These are phyloP conservation scores for Picathartes gymnocephalus DNA, from an alignment of 2,113 vertebrate genomes.

Conservation along the genomic window DNA sequence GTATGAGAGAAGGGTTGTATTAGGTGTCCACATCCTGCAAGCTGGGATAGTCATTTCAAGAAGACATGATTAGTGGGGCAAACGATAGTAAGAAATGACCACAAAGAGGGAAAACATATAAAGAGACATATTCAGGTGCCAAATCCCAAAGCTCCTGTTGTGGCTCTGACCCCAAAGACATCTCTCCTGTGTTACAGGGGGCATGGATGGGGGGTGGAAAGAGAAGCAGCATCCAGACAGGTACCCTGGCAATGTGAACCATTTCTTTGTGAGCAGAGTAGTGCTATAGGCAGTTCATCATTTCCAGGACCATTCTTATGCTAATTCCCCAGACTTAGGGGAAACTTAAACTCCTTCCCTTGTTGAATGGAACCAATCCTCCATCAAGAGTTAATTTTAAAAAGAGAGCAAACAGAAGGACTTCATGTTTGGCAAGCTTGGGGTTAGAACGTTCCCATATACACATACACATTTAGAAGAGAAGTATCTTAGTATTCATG, in stretches of 20 bases:
- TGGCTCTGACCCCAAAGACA: background rate
- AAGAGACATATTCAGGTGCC: background rate
- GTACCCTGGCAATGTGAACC: background rate
- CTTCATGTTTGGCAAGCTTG: conserved; percentile 62
- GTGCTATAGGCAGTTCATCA: conserved; percentile 43
- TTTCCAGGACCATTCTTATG: conserved; percentile 50
- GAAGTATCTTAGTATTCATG: conserved; percentile 63
- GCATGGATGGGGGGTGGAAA: background rate
- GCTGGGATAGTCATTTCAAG: background rate
- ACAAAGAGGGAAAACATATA: background rate
- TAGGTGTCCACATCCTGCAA: background rate
- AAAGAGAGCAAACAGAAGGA: conserved; percentile 61
- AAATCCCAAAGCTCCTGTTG: background rate
- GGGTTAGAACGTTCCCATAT: conserved; percentile 62
- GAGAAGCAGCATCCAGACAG: background rate
- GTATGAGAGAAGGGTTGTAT: background rate
- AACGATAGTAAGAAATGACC: background rate
- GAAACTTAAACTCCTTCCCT: conserved; percentile 11
- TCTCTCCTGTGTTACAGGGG: background rate
- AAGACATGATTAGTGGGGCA: background rate
- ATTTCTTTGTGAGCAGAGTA: conserved; percentile 10
- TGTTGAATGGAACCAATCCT: conserved; percentile 40
- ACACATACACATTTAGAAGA: conserved; percentile 59
- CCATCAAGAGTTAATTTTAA: conserved; percentile 67
- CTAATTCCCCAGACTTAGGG: conserved; percentile 36